A percentile compares a stretch with the other conserved stretches of the same genome.
These are phyloP conservation scores for Octonoba sinensis DNA, from an alignment of 2,888 invertebrate species.

Conservation along the genomic window DNA sequence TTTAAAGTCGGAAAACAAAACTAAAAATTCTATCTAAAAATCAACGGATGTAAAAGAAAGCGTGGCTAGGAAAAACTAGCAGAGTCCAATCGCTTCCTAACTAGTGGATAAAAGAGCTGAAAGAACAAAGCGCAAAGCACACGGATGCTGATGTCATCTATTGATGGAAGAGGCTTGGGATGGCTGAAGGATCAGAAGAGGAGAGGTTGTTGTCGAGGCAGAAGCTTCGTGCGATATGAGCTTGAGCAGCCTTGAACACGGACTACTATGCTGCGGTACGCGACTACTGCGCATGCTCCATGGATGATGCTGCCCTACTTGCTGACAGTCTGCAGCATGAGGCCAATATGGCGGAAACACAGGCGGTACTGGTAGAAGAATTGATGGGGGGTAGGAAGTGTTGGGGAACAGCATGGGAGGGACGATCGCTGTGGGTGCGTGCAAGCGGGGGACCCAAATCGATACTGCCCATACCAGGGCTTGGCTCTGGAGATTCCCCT, in stretches of 20 bases:
- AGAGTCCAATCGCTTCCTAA: too few species aligned
- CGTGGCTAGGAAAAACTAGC: too few species aligned
- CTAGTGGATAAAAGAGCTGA: not conserved
- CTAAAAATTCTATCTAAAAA: too few species aligned
- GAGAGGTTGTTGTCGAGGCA: slow-evolving; percentile 18
- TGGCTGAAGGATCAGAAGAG: slow-evolving; percentile 3
- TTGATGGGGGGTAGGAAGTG: slow-evolving; percentile 27
- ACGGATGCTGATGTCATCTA: slow-evolving; percentile 9
- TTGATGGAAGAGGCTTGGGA: not conserved
- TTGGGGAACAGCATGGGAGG: slow-evolving; percentile 4
- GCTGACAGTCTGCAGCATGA: slow-evolving; percentile 58
- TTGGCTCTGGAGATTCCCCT: slow-evolving; percentile 22
- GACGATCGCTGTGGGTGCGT: slow-evolving; percentile 32
- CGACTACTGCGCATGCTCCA: slow-evolving; percentile 46
- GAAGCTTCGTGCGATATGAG: slow-evolving; percentile 37
- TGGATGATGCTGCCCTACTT: slow-evolving; percentile 56
- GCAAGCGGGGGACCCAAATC: slow-evolving; percentile 42
- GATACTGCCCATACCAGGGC: slow-evolving; percentile 40
- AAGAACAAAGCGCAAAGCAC: slow-evolving; percentile 6
- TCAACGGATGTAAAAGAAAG: too few species aligned
- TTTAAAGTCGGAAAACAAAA: too few species aligned
- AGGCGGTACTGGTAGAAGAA: slow-evolving; percentile 56
- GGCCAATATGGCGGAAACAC: slow-evolving; percentile 57
- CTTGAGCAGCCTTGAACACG: slow-evolving; percentile 21
- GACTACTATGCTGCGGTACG: slow-evolving; percentile 61